A percentile compares a stretch with the other conserved stretches of the same genome.
These are phyloP conservation scores for Microchirus variegatus DNA, from an alignment of 2,797 vertebrate species.

Conservation along the genomic window DNA sequence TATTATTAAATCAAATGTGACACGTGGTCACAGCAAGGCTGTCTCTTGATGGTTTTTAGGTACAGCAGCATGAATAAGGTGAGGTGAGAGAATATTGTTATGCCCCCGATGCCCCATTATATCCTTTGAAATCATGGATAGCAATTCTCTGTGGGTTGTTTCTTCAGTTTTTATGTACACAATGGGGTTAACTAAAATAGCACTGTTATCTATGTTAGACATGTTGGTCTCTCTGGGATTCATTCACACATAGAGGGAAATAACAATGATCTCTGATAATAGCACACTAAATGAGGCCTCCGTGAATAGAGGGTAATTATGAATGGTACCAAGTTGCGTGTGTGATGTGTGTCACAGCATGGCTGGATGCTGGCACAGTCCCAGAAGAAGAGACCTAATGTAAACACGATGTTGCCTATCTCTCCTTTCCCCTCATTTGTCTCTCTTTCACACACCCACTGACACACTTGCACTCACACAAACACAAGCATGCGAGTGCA, in stretches of 20 bases:
- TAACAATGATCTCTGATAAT: constrained; percentile 80
- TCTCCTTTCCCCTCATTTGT: constrained; percentile 22
- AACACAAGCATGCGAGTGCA: constrained; percentile 31
- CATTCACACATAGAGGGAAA: constrained; percentile 64
- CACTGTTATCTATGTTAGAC: constrained; percentile 69
- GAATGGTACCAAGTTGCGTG: constrained; percentile 63
- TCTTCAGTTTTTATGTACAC: constrained; percentile 69
- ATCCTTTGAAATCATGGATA: constrained; percentile 66
- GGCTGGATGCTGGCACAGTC: constrained; percentile 62
- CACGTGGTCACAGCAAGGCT: constrained; percentile 5
- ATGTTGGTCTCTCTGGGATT: constrained; percentile 69
- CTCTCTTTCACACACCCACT: constrained; percentile 9
- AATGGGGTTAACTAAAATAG: constrained; percentile 77
- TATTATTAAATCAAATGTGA: neutral
- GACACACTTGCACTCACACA: constrained; percentile 3
- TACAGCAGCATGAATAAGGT: constrained; percentile 2
- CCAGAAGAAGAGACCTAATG: constrained; percentile 63
- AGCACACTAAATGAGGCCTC: constrained; percentile 69
- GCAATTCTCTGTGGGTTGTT: constrained; percentile 60
- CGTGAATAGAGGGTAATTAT: constrained; percentile 76
- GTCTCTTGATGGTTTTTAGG: constrained; percentile 15
- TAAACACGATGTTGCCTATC: constrained; percentile 69
- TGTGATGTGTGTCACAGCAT: constrained; percentile 73
- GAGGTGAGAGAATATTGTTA: constrained; percentile 22
- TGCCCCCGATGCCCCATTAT: constrained; percentile 54